Conservation (phyloP, 2,888 invertebrate genomes). For the Linyphia triangularis region DNA sequence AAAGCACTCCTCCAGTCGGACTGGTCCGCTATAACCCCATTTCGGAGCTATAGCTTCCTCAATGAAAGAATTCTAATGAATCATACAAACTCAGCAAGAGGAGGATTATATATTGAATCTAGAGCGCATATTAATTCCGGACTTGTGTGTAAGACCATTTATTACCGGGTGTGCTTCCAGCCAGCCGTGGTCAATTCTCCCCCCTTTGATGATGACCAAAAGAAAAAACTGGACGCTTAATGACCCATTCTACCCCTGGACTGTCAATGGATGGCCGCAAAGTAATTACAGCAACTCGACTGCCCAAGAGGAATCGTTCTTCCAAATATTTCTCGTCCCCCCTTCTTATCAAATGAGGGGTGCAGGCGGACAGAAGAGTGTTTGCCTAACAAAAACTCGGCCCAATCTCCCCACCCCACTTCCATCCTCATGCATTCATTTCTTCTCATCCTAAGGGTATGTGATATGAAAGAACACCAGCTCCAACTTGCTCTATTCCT, state of each 20-base stretch:
- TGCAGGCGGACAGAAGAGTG: conserved; percentile 47
- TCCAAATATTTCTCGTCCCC: conserved; percentile 39
- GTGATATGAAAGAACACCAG: too few species aligned
- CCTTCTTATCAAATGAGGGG: conserved; percentile 62
- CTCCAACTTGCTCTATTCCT: too few species aligned
- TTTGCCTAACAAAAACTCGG: conserved; percentile 71
- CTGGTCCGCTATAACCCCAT: not conserved
- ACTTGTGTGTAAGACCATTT: conserved; percentile 16
- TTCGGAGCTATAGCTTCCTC: not conserved
- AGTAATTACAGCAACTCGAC: conserved; percentile 66
- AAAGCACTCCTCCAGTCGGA: too few species aligned
- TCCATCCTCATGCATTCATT: conserved; percentile 43
- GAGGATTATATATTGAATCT: conserved; percentile 19
- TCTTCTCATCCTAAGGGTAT: too few species aligned
- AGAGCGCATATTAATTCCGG: conserved; percentile 67
- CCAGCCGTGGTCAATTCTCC: conserved; percentile 32
- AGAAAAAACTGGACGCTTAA: conserved; percentile 45
- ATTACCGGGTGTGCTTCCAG: conserved; percentile 38
- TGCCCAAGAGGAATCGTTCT: conserved; percentile 54
- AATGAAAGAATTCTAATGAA: conserved; percentile 62
- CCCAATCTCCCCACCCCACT: not conserved
- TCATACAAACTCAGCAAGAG: conserved; percentile 40
- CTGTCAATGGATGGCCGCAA: conserved; percentile 52
- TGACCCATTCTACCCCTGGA: conserved; percentile 61
- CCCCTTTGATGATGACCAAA: conserved; percentile 3